phyloP scores from a whole-genome alignment of 2,113 vertebrate genomes.

The Canis aureus region DNA sequence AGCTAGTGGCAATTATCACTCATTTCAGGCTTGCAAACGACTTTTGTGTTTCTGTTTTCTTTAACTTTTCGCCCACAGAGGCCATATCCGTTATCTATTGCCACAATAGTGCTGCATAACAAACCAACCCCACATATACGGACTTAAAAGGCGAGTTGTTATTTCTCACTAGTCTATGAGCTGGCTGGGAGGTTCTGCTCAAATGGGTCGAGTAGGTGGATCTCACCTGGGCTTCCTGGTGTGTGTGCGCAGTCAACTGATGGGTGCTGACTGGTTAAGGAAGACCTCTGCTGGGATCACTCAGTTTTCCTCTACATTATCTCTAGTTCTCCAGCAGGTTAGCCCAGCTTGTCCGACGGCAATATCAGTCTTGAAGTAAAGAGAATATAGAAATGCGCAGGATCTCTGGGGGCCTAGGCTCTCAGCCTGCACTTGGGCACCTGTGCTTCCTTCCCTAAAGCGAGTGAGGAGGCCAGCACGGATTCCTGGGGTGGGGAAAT shows the following conservation, averaged over 20 bases:
- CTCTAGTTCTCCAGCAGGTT: background rate
- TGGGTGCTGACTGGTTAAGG: background rate
- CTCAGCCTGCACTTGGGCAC: accelerated
- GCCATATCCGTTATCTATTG: background rate
- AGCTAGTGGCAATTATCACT: background rate
- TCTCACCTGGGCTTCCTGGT: background rate
- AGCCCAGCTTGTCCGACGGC: background rate
- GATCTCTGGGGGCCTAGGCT: background rate
- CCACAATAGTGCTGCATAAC: background rate
- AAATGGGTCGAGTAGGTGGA: background rate
- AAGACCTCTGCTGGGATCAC: background rate
- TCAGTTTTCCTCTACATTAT: background rate
- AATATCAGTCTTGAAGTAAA: background rate
- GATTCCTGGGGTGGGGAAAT: background rate
- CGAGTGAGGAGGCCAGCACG: background rate
- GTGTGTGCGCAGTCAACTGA: background rate
- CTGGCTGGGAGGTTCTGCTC: background rate
- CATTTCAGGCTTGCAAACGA: background rate
- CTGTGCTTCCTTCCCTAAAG: background rate
- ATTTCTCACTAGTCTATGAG: background rate
- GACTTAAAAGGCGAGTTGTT: background rate
- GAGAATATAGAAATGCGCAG: background rate
- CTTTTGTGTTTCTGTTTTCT: background rate
- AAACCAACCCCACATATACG: background rate
- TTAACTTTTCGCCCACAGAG: background rate